Percentiles rank a stretch among this genome's conserved stretches.
phyloP scores from a whole-genome alignment of 2,113 vertebrate genomes.

The Micromys minutus region DNA sequence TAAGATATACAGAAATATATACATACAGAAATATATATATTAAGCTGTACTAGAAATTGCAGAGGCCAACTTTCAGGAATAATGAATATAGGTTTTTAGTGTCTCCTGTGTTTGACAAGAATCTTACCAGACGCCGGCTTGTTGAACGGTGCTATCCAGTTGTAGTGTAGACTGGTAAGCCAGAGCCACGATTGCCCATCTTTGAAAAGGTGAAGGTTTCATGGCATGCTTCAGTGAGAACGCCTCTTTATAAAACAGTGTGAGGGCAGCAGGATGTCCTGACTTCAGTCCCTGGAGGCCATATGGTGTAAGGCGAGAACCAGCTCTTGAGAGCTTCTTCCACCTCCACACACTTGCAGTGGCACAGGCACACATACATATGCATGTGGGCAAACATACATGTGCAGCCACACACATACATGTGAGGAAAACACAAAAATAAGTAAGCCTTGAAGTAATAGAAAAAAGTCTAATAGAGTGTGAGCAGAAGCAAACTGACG shows the following conservation, averaged over 20 bases:
- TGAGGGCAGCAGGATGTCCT: neutral
- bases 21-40: neutral
- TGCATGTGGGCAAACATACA: neutral
- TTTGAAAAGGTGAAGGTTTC: neutral
- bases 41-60: constrained; percentile 19
- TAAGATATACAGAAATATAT: neutral
- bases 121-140: neutral
- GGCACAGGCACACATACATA: neutral
- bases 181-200: neutral
- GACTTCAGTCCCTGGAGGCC: neutral
- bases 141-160: neutral
- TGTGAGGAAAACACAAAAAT: neutral
- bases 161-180: neutral
- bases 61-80: constrained; percentile 12
- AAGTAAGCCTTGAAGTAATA: neutral
- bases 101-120: neutral
- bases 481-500: neutral
- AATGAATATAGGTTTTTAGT: neutral
- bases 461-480: neutral
- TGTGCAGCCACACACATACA: neutral
- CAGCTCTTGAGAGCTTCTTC: neutral
- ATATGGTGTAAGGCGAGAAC: neutral
- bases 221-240: neutral
- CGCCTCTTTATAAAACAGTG: neutral
- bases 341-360: neutral